A percentile compares a stretch with the other conserved stretches of the same genome.
Conservation (phyloP, 2,888 invertebrate genomes). For the Catotricha subobsoleta region DNA sequence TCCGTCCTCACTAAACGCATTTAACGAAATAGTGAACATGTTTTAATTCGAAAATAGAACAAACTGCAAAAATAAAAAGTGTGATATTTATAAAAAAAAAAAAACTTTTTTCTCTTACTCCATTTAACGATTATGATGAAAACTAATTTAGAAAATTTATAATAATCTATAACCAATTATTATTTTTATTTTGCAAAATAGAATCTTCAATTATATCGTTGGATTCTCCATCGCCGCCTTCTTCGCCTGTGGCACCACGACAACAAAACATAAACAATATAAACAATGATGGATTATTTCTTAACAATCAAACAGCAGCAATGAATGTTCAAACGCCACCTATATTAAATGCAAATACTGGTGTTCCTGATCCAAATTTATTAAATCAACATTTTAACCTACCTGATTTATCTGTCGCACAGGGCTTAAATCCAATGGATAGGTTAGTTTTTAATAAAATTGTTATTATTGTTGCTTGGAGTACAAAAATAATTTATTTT, state of each 20-base stretch:
- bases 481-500: not conserved
- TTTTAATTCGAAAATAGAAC: not conserved
- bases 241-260: conserved; percentile 14
- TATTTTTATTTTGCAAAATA: not conserved
- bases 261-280: too few relatives aligned
- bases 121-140: not conserved
- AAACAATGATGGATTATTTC: not conserved
- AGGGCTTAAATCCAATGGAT: not conserved
- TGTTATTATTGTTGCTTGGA: not conserved
- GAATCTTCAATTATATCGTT: conserved; percentile 18
- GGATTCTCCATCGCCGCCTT: conserved; percentile 22
- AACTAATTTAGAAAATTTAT: not conserved
- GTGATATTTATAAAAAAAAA: too few relatives aligned
- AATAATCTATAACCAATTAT: not conserved
- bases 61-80: not conserved
- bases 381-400: conserved; percentile 2
- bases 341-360: conserved; percentile 3
- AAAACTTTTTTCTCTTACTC: not conserved
- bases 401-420: not conserved
- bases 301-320: not conserved
- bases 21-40: not conserved
- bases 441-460: not conserved
- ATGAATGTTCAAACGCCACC: too few relatives aligned
- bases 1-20: too few relatives aligned
- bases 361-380: too few relatives aligned